phyloP scores from a whole-genome alignment of 2,797 vertebrate genomes.

The Jordanella pulchra region DNA sequence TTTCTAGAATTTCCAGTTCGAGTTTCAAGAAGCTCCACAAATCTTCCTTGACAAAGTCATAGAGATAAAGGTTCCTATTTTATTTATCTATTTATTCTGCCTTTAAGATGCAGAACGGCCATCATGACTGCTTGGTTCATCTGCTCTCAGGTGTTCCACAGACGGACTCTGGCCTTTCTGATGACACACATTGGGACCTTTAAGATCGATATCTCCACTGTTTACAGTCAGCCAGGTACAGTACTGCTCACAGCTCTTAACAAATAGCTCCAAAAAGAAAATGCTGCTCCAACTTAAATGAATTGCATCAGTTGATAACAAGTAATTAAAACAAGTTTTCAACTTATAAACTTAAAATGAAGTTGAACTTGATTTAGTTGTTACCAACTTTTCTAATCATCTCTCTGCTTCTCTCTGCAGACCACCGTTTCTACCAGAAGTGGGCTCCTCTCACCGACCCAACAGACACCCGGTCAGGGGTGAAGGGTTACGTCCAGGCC shows the following conservation, averaged over 20 bases:
- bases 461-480: constrained; percentile 85
- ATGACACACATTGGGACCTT: constrained; percentile 88
- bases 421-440: constrained; percentile 92
- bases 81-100: background rate
- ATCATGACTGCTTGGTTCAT: constrained; percentile 14
- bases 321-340: no score
- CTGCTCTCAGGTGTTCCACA: constrained; percentile 87
- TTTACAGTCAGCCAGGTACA: constrained; percentile 90
- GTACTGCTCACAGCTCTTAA: background rate
- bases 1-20: constrained; percentile 92
- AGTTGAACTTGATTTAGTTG: no score
- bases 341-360: no score
- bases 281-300: no score
- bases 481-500: constrained; percentile 93
- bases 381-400: no score
- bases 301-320: no score
- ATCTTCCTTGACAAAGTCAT: constrained; percentile 89
- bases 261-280: background rate
- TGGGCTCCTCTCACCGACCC: constrained; percentile 95
- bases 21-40: constrained; percentile 87
- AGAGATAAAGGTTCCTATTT: constrained; percentile 86
- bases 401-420: constrained; percentile 70
- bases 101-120: background rate
- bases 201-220: constrained; percentile 89
- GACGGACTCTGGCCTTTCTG: constrained; percentile 87